A percentile compares a stretch with the other conserved stretches of the same genome.
Conservation (phyloP, 2,113 vertebrate species). For the Uria lomvia region DNA sequence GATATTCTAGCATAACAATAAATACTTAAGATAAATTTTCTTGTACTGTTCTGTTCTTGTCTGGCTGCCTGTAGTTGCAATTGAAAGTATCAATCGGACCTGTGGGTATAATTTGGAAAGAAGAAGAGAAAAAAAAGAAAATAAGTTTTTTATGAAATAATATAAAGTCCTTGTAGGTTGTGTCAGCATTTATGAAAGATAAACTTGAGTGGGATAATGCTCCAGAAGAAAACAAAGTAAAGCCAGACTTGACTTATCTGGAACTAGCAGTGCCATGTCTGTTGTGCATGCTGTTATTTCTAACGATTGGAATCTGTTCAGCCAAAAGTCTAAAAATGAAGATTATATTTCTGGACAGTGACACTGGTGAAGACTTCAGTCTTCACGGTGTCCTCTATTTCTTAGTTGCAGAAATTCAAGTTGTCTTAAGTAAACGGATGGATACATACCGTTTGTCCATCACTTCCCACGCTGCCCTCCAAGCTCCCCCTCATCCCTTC, state of each 20-base stretch:
- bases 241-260: not conserved
- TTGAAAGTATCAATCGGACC: not conserved
- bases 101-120: conserved; percentile 30
- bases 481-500: not conserved
- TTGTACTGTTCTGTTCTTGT: not conserved
- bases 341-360: not conserved
- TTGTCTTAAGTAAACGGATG: not conserved
- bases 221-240: not conserved
- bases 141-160: conserved; percentile 8
- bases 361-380: not conserved
- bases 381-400: not conserved
- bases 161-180: not conserved
- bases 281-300: not conserved
- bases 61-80: not conserved
- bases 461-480: not conserved
- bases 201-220: not conserved
- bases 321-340: not conserved
- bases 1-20: conserved; percentile 51
- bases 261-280: not conserved
- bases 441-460: not conserved
- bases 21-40: conserved; percentile 54
- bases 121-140: not conserved
- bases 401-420: not conserved
- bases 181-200: conserved; percentile 35
- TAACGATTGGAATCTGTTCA: not conserved